These are phyloP conservation scores for Bombus superbus DNA, from an alignment of 1,140 invertebrate genomes.

Conservation along the genomic window DNA sequence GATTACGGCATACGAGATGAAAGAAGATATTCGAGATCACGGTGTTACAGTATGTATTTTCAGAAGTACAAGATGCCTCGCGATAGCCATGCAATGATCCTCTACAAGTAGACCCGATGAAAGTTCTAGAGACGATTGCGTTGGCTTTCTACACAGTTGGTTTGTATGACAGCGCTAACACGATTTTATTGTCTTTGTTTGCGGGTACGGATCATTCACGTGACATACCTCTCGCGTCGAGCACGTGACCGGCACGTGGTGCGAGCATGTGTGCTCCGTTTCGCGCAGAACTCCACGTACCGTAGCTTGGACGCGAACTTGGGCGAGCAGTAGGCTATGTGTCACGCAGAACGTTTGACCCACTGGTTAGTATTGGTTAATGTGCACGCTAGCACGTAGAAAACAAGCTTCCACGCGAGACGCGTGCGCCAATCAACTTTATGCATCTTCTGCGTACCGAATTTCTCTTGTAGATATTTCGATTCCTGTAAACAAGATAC, in stretches of 20 bases:
- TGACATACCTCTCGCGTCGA: slow-evolving; percentile 61
- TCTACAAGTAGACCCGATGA: neutral
- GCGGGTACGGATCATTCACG: slow-evolving; percentile 49
- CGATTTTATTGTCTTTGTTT: slow-evolving; percentile 71
- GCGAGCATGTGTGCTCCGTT: slow-evolving; percentile 59
- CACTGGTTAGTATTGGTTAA: neutral
- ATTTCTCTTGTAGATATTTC: neutral
- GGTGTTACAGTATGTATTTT: neutral
- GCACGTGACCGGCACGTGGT: slow-evolving; percentile 73
- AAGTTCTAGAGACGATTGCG: slow-evolving; percentile 9
- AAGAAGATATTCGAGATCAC: neutral
- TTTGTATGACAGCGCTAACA: slow-evolving; percentile 53
- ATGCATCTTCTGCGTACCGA: neutral
- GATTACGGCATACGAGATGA: neutral
- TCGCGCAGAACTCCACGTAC: slow-evolving; percentile 1
- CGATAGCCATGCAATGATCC: neutral
- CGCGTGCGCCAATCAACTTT: neutral
- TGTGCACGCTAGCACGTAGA: neutral
- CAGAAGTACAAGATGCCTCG: neutral
- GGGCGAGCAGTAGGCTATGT: neutral
- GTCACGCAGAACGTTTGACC: slow-evolving; percentile 13
- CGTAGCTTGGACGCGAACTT: slow-evolving; percentile 12
- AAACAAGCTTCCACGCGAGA: neutral
- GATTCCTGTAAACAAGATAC: neutral
- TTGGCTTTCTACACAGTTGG: slow-evolving; percentile 34